Conservation (phyloP, 2,797 vertebrate genomes). For the Phyllotis vaccarum region DNA sequence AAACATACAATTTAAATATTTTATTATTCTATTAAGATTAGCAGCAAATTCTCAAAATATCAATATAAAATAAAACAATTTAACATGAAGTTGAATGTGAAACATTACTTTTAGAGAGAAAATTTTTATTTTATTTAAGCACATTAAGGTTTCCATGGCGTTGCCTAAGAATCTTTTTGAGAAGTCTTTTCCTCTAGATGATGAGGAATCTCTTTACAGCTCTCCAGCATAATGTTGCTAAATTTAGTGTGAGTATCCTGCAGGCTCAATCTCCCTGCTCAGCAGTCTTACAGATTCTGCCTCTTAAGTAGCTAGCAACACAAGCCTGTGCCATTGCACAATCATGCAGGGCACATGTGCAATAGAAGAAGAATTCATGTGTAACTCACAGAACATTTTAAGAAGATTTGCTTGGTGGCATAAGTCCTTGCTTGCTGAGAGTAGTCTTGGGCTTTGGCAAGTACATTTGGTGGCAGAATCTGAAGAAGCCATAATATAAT, state of each 20-base stretch:
- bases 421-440: neutral
- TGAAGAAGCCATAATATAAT: neutral
- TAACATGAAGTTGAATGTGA: neutral
- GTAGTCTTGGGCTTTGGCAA: neutral
- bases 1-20: neutral
- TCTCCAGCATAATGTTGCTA: constrained; percentile 40
- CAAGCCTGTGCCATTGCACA: neutral
- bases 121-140: neutral
- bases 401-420: neutral
- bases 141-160: neutral
- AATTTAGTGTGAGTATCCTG: constrained; percentile 60
- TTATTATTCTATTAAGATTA: neutral
- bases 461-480: constrained; percentile 26
- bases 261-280: constrained; percentile 42
- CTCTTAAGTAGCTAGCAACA: constrained; percentile 24
- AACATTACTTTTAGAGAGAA: constrained; percentile 47
- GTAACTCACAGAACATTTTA: constrained; percentile 50
- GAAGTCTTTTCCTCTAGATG: constrained; percentile 9
- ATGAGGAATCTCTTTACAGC: constrained; percentile 56
- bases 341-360: neutral
- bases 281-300: constrained; percentile 37
- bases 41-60: neutral
- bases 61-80: neutral
- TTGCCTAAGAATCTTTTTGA: constrained; percentile 29
- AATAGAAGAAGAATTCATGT: neutral